Conservation (phyloP, 2,888 invertebrate genomes). For the Leptopilina myrica region DNA sequence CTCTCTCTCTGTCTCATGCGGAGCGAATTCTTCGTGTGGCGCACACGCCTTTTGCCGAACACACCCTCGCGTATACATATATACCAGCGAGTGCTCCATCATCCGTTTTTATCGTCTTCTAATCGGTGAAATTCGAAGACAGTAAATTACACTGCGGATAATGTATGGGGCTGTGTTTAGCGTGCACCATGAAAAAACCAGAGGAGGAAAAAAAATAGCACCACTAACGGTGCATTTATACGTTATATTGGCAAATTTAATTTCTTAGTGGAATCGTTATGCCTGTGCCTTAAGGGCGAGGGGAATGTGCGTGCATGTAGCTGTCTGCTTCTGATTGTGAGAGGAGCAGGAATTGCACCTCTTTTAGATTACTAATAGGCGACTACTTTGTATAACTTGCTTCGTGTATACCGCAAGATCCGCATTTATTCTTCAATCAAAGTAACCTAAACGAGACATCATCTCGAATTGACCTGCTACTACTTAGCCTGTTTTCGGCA, state of each 20-base stretch:
- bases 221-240: constrained; percentile 18
- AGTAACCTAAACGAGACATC: no score
- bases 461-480: no score
- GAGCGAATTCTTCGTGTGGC: constrained; percentile 72
- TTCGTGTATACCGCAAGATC: neutral
- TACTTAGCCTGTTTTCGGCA: no score
- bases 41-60: constrained; percentile 70
- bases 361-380: neutral
- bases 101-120: constrained; percentile 51
- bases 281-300: neutral
- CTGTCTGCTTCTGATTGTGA: neutral
- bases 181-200: no score
- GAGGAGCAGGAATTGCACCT: neutral
- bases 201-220: neutral
- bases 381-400: neutral
- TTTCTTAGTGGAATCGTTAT: neutral
- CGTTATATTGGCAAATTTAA: constrained; percentile 8
- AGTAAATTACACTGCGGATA: constrained; percentile 48
- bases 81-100: constrained; percentile 56
- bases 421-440: no score
- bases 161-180: constrained; percentile 7
- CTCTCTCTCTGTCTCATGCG: constrained; percentile 67
- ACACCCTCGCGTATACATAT: constrained; percentile 70
- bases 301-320: neutral
- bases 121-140: constrained; percentile 57